Base-by-base conservation (phyloP, 2,888 invertebrate species). In the Polymixis lichenea region DNA sequence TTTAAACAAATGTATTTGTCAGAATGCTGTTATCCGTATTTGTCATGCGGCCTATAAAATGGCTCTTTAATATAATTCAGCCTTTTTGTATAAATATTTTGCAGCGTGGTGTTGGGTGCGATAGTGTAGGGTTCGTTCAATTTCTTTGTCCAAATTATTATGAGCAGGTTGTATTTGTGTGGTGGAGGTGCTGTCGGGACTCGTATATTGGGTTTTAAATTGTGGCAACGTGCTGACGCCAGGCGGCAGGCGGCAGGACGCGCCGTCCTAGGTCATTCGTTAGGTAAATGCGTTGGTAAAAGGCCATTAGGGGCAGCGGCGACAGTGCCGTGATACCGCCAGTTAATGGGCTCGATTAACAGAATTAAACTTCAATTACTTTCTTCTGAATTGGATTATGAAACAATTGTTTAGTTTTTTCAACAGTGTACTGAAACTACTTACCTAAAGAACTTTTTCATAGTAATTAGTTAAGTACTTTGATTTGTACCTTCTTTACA, bases 341-440 rank as follows among this genome's bases (percentile, higher is more conserved):
- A 86, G 84, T 86, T 91, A 91, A 91, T 90, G 88, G 84, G 87
- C 88, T 80, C 87, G 88, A 90, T 92, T 92, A 90, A 89, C 88
- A 85, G 83, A 91, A 90, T 90, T 88, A 90, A 88, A 84, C 82
- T 84, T 72, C 81, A 87, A 87, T 90, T 89, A 90, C 76, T 86
- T 87, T 88, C 85, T 84, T 83, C 77, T 75, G 79, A 82, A 83
- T 82, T 82, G 72, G 71, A 78, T 75, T 80, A 83, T 77, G 77
- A 74, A 79, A 51, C 25, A 70, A 13, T 67, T 60, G 64, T 55
- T 65, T 65, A 25, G 38, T 38, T 76, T 62, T 49, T 28, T 28
- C 9, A 22, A 55, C 19, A 8, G 22, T 19, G 5, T 15, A 13
- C 38, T 58, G n/a, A 22, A 43, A 58, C 6, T 32, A n/a, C 38